A percentile compares a stretch with the other conserved stretches of the same genome.
Evolutionary conservation across 1,140 invertebrate genomes (phyloP).

Genomic region (Elymnias hypermnestra): DNA sequence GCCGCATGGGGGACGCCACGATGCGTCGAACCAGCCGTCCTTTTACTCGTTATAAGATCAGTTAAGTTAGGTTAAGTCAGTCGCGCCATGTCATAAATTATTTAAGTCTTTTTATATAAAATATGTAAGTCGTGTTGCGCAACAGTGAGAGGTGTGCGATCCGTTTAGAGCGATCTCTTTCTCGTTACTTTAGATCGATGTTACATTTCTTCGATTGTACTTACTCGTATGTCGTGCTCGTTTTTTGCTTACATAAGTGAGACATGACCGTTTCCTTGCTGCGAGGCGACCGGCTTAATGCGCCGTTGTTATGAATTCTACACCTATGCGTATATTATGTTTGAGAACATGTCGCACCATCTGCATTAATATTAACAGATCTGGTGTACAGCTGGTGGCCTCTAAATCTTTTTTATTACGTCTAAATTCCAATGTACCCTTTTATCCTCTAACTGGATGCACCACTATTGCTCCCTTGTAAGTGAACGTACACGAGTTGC

Average conservation of each 20-base stretch:
- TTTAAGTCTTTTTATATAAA: constrained; percentile 34
- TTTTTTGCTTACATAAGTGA: constrained; percentile 16
- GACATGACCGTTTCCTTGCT: neutral
- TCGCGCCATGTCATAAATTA: constrained; percentile 66
- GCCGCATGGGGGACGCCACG: constrained; percentile 22
- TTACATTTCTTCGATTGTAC: constrained; percentile 5
- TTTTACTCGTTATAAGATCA: constrained; percentile 41
- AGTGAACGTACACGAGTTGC: too few species aligned
- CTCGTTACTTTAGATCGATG: constrained; percentile 8
- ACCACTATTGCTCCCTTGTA: too few species aligned
- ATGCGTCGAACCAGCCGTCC: constrained; percentile 38
- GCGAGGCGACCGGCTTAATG: neutral
- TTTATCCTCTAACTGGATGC: too few species aligned
- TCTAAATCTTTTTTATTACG: neutral
- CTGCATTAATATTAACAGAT: too few species aligned
- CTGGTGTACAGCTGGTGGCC: neutral
- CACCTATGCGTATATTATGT: too few species aligned
- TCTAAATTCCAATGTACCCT: too few species aligned
- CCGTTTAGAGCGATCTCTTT: constrained; percentile 4
- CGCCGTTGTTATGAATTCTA: neutral
- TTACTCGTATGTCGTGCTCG: constrained; percentile 12
- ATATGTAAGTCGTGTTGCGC: constrained; percentile 22
- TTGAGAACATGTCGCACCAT: too few species aligned
- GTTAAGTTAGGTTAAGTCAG: constrained; percentile 51
- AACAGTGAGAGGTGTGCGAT: constrained; percentile 22